Evolutionary conservation across 1,140 invertebrate genomes (phyloP), one percentile per base, ranked within the genome.

Genomic region (Pinna nobilis): DNA sequence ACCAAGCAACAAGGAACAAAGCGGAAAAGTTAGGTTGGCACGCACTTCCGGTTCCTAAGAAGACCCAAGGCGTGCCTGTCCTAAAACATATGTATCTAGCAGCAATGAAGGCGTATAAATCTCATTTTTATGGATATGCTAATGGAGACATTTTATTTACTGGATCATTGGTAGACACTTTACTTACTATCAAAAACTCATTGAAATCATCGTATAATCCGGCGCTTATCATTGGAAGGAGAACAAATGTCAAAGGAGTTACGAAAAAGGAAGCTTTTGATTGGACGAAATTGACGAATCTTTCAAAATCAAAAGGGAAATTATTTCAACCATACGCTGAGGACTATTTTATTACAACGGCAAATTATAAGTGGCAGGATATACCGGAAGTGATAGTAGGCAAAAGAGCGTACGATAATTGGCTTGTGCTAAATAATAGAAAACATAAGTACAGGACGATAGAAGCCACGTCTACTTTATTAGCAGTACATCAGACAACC

Each of bases 341-440:
- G 23, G 83, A 85, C 57, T 83, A 77, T 68, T 85, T 85, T 47
- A 76, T 85, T n/a, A 80, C 79, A 15, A 67, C 73, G 39, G 55
- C 49, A 33, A 37, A 23, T 37, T 85, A 78, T 73, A 78, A 78
- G 1, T 83, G 80, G 82, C 18, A 76, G 15, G 47, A 49, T 7
- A 71, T 85, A 23, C 77, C 80, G 23, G 77, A 77, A 7, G 65
- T 85, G 11, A 82, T 77, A 13, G 73, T 85, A 28, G 83, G 83
- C 7, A 66, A 79, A 25, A 39, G 64, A 1, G 81, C 71, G 2
- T 84, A 84, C 55, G 82, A 84, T 65, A 84, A 84, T 57, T 84
- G 75, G 71, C 53, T 84, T 13, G 78, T 84, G 0, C 64, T 78
- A 13, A 74, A 75, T 33, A 70, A 79, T 3, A 60, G 73, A 13